Evolutionary conservation across 2,113 vertebrate genomes (phyloP).

Genomic region (Pachycephala philippinensis): DNA sequence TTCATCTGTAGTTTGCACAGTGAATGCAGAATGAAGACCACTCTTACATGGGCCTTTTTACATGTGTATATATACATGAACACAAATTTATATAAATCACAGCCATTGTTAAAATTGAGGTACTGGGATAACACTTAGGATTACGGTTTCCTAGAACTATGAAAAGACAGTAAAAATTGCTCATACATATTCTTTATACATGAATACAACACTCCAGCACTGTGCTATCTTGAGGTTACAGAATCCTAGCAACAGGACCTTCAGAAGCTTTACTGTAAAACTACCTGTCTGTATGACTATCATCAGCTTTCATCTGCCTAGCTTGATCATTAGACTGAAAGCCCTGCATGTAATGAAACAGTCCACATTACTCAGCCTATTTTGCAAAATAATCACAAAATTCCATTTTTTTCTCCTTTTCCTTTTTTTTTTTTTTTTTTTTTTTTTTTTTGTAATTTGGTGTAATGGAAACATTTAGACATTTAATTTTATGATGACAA

Average conservation of each 20-base stretch:
- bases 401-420: background rate
- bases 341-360: background rate
- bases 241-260: background rate
- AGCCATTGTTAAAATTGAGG: background rate
- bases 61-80: background rate
- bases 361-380: background rate
- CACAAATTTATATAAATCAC: background rate
- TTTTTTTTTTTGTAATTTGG: conserved; percentile 5
- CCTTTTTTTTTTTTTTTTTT: too few relatives aligned
- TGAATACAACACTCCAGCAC: background rate
- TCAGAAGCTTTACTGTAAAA: background rate
- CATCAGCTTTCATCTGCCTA: background rate
- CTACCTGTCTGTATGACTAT: background rate
- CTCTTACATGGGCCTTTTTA: background rate
- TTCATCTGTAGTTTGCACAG: background rate
- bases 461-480: conserved; percentile 48
- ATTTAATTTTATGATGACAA: conserved; percentile 18
- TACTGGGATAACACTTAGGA: background rate
- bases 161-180: background rate
- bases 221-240: background rate
- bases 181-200: background rate
- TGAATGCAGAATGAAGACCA: background rate
- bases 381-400: background rate
- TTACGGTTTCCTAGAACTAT: background rate
- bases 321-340: background rate